Conservation (phyloP, 2,113 vertebrate species). For the Serilophus lunatus region DNA sequence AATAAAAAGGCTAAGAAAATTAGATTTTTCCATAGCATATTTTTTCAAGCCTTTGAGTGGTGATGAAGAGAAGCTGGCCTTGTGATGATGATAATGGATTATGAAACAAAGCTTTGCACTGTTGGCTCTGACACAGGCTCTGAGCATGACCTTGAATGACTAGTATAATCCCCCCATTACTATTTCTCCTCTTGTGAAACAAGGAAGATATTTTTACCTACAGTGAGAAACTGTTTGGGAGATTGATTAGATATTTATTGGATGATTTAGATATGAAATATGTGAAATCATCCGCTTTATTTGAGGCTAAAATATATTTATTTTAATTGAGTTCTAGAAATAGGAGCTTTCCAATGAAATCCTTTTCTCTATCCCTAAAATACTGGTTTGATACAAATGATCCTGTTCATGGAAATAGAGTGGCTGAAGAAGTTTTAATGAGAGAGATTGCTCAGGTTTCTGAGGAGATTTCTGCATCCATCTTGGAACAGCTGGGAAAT, state of each 20-base stretch:
- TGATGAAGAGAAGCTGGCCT: constrained; percentile 1
- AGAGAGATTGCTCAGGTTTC: not conserved
- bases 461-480: not conserved
- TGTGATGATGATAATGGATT: constrained; percentile 6
- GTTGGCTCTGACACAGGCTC: not conserved
- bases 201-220: not conserved
- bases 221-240: not conserved
- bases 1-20: not conserved
- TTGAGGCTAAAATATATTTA: not conserved
- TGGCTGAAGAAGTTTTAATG: not conserved
- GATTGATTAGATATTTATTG: not conserved
- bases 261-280: not conserved
- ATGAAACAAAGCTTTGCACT: not conserved
- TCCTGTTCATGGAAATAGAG: not conserved
- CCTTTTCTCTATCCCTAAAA: not conserved
- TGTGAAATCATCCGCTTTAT: not conserved
- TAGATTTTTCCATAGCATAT: not conserved
- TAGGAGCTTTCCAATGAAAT: not conserved
- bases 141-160: not conserved
- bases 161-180: not conserved
- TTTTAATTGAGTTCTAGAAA: not conserved
- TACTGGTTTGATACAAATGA: not conserved
- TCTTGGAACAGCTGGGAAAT: not conserved
- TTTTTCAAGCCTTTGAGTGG: not conserved
- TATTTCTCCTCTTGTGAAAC: not conserved